Evolutionary conservation across 2,113 vertebrate species (phyloP).

Genomic region (Rhinoptilus africanus): DNA sequence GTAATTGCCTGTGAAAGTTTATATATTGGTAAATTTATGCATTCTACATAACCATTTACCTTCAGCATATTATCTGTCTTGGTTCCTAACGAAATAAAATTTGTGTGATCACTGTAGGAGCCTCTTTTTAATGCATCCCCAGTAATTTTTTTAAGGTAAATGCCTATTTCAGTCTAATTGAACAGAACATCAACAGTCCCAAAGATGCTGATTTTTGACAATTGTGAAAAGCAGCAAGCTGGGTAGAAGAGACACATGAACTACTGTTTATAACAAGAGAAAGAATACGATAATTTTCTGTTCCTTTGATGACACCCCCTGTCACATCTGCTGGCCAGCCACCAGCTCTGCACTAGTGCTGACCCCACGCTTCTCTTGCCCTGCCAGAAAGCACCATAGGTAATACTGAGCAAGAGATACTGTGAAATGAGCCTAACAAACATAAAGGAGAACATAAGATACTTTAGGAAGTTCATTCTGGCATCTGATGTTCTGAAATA

Average conservation of each 20-base stretch:
- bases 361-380: not conserved
- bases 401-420: not conserved
- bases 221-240: not conserved
- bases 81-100: not conserved
- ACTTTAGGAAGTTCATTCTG: not conserved
- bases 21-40: not conserved
- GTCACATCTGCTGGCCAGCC: not conserved
- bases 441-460: not conserved
- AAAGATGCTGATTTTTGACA: not conserved
- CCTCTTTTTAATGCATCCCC: not conserved
- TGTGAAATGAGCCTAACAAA: not conserved
- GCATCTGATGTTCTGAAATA: not conserved
- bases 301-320: not conserved
- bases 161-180: not conserved
- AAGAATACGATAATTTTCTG: not conserved
- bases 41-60: not conserved
- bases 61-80: not conserved
- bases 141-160: not conserved
- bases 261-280: not conserved
- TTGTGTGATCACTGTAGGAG: not conserved
- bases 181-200: not conserved
- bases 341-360: not conserved
- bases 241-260: not conserved
- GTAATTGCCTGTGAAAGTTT: not conserved
- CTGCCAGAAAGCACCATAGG: not conserved